phyloP scores from a whole-genome alignment of 2,113 vertebrate genomes.

The Glaucidium brasilianum region DNA sequence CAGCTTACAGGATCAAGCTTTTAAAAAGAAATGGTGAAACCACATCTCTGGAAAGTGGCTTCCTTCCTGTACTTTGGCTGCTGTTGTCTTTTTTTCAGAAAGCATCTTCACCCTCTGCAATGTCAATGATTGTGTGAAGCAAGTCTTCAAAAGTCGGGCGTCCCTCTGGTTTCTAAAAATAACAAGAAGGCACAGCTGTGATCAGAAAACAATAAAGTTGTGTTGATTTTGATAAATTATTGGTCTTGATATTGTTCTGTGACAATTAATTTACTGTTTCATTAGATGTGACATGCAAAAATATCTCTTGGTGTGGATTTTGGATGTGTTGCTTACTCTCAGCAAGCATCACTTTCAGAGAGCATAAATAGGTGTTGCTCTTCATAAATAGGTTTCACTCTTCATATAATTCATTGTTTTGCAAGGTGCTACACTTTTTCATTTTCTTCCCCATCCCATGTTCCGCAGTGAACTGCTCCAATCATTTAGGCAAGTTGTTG shows the following conservation, averaged over 20 bases:
- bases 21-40: not conserved
- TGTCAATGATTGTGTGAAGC: conserved; percentile 70
- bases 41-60: not conserved
- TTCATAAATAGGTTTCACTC: not conserved
- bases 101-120: conserved; percentile 74
- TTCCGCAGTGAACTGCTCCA: not conserved
- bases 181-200: not conserved
- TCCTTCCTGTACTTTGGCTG: not conserved
- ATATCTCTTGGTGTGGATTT: not conserved
- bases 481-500: not conserved
- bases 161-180: conserved; percentile 77
- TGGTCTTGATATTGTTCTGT: not conserved
- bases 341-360: not conserved
- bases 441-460: not conserved
- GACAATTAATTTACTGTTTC: not conserved
- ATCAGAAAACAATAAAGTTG: not conserved
- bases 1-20: not conserved
- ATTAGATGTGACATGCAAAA: not conserved
- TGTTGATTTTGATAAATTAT: not conserved
- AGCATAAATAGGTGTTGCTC: not conserved
- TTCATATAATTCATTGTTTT: not conserved
- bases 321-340: not conserved
- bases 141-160: conserved; percentile 77
- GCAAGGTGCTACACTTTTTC: not conserved
- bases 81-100: conserved; percentile 58